Evolutionary conservation across 2,888 invertebrate genomes (phyloP), one percentile per base, ranked within the genome.

Genomic region (Drosophila kambysellisi): DNA sequence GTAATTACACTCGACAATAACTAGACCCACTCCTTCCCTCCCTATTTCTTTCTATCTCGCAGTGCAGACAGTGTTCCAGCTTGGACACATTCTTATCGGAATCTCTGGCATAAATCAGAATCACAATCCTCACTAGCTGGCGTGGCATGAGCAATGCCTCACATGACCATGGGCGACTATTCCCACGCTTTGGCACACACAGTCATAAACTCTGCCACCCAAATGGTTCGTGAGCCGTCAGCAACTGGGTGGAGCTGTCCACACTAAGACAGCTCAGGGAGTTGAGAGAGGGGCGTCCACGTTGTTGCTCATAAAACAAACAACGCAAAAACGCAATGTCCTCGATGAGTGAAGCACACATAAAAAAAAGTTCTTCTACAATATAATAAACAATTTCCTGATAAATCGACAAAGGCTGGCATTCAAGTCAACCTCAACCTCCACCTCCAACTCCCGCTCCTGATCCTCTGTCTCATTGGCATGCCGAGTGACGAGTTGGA

Each of bases 331-430:
- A 30, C 72, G 68, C 59, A 53, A 58, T 79, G 76, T 82, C 81
- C 81, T 82, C 81, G 76, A 29, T 73, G 74, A 80, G 79, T 65
- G 73, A 74, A 69, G 79, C 56, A 63, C 72, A 72, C 87, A 83
- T 83, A 83, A 86, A 88, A 82, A 76, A 43, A 30, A 30, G 67
- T 83, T 81, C 68, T 74, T 81, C 81, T 46, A 81, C 82, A 88
- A 88, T 83, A 86, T 81, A 86, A 86, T 88, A 86, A 86, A 86
- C 85, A 86, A 86, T 86, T 86, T 86, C 83, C 88, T 83, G 88
- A 86, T 86, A 88, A 86, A 86, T 86, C 63, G 83, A 65, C 68
- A 67, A 78, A 74, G 69, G 64, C 59, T 58, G 66, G 54, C 54
- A 37, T 37, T 33, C 63, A 46, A 61, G 56, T 46, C 54, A 32